A percentile compares a stretch with the other conserved stretches of the same genome.
Evolutionary conservation across 2,113 vertebrate genomes (phyloP).

Genomic region (Cyprinodon tularosa): DNA sequence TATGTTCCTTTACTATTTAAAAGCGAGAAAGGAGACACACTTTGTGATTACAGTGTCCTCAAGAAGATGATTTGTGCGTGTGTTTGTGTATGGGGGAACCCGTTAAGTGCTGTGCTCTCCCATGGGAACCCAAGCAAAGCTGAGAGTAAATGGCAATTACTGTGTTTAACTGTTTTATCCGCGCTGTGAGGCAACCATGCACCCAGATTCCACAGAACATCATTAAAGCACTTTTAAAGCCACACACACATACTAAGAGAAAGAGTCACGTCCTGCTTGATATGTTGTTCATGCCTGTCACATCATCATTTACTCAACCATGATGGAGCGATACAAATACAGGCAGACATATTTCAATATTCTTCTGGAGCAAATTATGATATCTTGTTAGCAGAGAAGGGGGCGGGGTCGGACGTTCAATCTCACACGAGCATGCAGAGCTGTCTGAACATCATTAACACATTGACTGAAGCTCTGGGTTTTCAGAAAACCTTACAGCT

Average conservation of each 20-base stretch:
- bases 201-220: slow-evolving; percentile 59
- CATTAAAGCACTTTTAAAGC: slow-evolving; percentile 64
- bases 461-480: slow-evolving; percentile 3
- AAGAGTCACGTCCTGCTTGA: slow-evolving; percentile 40
- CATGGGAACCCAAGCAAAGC: slow-evolving; percentile 62
- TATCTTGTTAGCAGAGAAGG: slow-evolving; percentile 65
- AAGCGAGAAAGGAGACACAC: slow-evolving; percentile 17
- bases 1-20: slow-evolving; percentile 5
- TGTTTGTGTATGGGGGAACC: slow-evolving; percentile 22
- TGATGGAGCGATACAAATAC: slow-evolving; percentile 69
- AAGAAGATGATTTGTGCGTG: slow-evolving; percentile 19
- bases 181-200: slow-evolving; percentile 64
- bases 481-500: slow-evolving; percentile 21
- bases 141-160: slow-evolving; percentile 77
- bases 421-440: not conserved
- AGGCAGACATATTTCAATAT: slow-evolving; percentile 65
- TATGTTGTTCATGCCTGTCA: slow-evolving; percentile 69
- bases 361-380: slow-evolving; percentile 61
- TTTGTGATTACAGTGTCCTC: slow-evolving; percentile 20
- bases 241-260: not conserved
- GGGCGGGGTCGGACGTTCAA: not conserved
- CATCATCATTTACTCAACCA: slow-evolving; percentile 64
- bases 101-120: slow-evolving; percentile 51
- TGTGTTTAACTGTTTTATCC: slow-evolving; percentile 73
- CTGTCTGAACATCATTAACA: not conserved